Base-by-base conservation (phyloP, 1,140 invertebrate species). In the Alviniconcha marisindica region DNA sequence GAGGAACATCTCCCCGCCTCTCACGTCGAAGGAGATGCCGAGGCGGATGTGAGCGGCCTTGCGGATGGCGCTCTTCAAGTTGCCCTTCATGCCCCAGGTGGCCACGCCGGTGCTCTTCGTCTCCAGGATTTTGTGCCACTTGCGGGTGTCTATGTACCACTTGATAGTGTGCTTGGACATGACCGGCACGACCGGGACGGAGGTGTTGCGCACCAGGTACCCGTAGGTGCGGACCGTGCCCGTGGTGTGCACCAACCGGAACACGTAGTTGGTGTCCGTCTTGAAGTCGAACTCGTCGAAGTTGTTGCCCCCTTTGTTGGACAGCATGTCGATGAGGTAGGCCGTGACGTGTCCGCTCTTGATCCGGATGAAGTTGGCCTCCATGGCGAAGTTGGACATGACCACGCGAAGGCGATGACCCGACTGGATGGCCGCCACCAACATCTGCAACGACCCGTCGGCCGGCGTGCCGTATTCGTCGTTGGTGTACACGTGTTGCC, bases 41-140 rank as follows among this genome's bases (percentile, higher is more conserved):
- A 83, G 51, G 69, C 84, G 84, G n/a, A 85, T 18, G 51, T 77
- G 33, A 18, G 84, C 84, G 2, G 84, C 69, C 73, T 85, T 85
- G 48, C 82, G 48, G 69, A 85, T 73, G 77, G 84, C 84, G 76
- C 78, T 85, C 77, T 83, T 83, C 24, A 85, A 63, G 77, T 85
- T 85, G 40, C 44, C 63, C 63, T 85, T 85, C 51, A 71, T 60
- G 21, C 84, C 84, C 84, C 84, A 85, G 33, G 73, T 81, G 40
- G 66, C 84, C 77, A 66, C 76, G 51, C 84, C 84, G 51, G 63
- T 85, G 56, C 73, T 82, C 66, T 80, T 85, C 77, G 82, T 78
- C 71, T 85, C 82, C n/a, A 85, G 84, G 63, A 85, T 85, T 33
- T 82, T 85, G 77, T 85, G 81, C 84, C 84, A 85, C 71, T 77